phyloP scores from a whole-genome alignment of 92 coral and sea anemone species.

The Heliopora coerulea region DNA sequence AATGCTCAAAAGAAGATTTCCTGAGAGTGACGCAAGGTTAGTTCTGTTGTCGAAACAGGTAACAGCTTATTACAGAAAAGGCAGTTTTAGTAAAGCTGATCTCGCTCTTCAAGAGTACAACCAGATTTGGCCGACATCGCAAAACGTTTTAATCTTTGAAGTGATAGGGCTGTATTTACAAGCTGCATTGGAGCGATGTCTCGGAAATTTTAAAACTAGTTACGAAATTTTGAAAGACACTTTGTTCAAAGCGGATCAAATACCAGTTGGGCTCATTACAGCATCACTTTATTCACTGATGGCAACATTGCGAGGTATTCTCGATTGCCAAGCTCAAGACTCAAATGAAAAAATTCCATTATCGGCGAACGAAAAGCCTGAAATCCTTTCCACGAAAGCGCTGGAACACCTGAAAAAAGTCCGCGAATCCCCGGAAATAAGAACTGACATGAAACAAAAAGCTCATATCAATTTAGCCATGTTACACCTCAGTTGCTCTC shows the following conservation, averaged over 20 bases:
- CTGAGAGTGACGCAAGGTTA: neutral
- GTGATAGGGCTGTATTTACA: conserved; percentile 2
- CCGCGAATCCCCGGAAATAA: neutral
- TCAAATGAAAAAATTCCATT: neutral
- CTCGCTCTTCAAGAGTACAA: neutral
- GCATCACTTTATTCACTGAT: neutral
- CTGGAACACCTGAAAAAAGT: neutral
- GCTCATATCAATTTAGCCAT: neutral
- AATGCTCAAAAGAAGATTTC: neutral
- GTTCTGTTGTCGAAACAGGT: neutral
- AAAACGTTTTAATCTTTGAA: neutral
- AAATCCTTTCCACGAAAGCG: neutral
- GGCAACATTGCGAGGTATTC: neutral
- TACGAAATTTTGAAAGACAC: neutral
- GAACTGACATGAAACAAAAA: neutral
- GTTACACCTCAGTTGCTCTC: conserved; percentile 1
- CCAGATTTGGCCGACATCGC: neutral
- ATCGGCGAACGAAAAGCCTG: neutral
- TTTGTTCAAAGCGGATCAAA: neutral
- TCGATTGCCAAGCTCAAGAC: neutral
- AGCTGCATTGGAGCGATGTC: neutral
- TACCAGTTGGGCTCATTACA: conserved; percentile 1
- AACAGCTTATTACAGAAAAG: neutral
- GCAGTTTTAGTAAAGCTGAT: neutral
- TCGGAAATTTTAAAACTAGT: neutral